Evolutionary conservation across 2,113 vertebrate genomes (phyloP), one percentile per base, ranked within the genome.

Genomic region (Henicopernis longicauda): DNA sequence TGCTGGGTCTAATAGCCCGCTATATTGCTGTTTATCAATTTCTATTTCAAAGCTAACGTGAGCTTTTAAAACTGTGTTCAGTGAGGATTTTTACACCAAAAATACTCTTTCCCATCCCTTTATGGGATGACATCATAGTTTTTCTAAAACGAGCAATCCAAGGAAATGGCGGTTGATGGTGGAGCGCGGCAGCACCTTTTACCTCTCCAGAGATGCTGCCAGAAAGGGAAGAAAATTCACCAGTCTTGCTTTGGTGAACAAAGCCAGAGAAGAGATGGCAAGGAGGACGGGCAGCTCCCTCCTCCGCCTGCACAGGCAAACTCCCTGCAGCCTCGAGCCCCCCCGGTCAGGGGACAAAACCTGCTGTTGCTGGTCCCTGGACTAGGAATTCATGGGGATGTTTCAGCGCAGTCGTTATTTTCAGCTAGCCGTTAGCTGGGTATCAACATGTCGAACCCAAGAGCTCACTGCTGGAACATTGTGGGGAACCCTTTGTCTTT

Each of bases 341-440:
- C 7, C 7, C 5, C 0, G 0, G 3, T 21, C 13, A 29, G 27
- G 14, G 23, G 5, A 67, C 9, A 77, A 52, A 72, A 62, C 17
- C n/a, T n/a, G 13, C 32, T 22, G 10, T 26, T 72, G n/a, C 15
- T 63, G 1, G 58, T 65, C n/a, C 72, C 44, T 26, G n/a, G 11
- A 52, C 27, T 32, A 59, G 29, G 22, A 42, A 19, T 45, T 89
- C 10, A 9, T 12, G 11, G 15, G 6, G 25, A n/a, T 40, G 9
- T 50, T 79, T 70, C 61, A 72, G 8, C 0, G 1, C 16, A 58
- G 26, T 15, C 6, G 1, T 55, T 25, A 71, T 40, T 69, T 83
- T 96, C 63, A 61, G 32, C 23, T 59, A 67, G 32, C 10, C 11
- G 25, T 67, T 55, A 59, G 8, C 7, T 69, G 70, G 19, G 17